Percentiles rank a stretch among this genome's conserved stretches.
Evolutionary conservation across 2,888 invertebrate species (phyloP).

Genomic region (Lasioglossum leucozonium): DNA sequence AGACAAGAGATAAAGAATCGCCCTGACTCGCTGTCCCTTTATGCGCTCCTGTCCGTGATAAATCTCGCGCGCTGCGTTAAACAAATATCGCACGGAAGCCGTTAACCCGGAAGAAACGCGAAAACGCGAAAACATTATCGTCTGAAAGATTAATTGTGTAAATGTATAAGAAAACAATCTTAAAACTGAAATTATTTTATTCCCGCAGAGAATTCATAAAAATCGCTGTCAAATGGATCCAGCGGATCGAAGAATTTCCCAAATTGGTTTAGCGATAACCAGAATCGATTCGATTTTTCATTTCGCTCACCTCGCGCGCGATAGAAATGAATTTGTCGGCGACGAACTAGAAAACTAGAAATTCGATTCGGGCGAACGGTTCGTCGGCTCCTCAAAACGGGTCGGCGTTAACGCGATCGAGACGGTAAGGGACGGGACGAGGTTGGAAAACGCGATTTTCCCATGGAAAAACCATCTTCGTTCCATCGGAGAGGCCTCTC

Average conservation of each 20-base stretch:
- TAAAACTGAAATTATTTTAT: no score
- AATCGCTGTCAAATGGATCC: no score
- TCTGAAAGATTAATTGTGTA: neutral
- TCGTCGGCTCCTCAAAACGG: neutral
- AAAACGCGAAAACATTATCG: neutral
- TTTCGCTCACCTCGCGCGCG: neutral
- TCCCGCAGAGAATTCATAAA: no score
- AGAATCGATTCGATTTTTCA: neutral
- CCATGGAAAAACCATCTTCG: neutral
- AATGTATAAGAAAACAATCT: no score
- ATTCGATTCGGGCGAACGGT: neutral
- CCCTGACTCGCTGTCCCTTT: slow-evolving; percentile 3
- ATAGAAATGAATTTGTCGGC: neutral
- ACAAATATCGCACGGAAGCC: slow-evolving; percentile 25
- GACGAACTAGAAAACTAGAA: slow-evolving; percentile 12
- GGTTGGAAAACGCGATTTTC: slow-evolving; percentile 2
- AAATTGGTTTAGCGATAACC: neutral
- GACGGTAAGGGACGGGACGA: no score
- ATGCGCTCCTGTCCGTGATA: neutral
- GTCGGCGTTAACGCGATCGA: neutral
- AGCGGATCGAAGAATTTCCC: neutral
- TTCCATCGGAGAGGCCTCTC: no score
- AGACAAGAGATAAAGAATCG: slow-evolving; percentile 31
- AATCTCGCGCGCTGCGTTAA: neutral
- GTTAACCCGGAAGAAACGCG: slow-evolving; percentile 13